These are phyloP conservation scores for Actenoides hombroni DNA, from an alignment of 2,113 vertebrate species.

Conservation along the genomic window DNA sequence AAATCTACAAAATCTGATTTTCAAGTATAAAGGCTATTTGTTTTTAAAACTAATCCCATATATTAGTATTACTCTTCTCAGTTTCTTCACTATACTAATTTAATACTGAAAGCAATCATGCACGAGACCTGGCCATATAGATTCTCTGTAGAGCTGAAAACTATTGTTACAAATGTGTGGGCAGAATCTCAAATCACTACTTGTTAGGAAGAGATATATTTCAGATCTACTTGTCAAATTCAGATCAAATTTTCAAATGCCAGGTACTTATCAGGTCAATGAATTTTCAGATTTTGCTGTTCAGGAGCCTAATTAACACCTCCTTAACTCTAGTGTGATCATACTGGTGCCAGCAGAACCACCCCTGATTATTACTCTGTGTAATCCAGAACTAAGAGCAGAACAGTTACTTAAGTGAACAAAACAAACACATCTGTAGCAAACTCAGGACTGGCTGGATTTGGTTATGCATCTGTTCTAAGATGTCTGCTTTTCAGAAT, in stretches of 20 bases:
- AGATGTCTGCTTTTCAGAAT: background rate
- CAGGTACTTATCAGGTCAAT: background rate
- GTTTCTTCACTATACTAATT: background rate
- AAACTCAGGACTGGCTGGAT: background rate
- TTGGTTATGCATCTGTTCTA: background rate
- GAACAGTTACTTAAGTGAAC: background rate
- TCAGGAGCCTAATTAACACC: background rate
- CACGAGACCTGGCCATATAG: background rate
- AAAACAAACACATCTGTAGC: background rate
- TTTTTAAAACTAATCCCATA: background rate
- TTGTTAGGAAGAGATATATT: background rate
- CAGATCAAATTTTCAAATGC: background rate
- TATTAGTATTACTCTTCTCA: background rate
- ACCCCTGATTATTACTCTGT: background rate
- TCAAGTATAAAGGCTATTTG: background rate
- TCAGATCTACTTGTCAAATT: background rate
- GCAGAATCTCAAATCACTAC: background rate
- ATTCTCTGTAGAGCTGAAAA: background rate
- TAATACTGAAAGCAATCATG: background rate
- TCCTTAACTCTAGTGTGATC: background rate
- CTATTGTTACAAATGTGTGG: background rate
- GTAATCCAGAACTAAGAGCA: background rate
- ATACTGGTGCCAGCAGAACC: background rate
- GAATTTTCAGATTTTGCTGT: background rate
- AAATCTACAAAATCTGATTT: background rate